Evolutionary conservation across 2,797 vertebrate genomes (phyloP).

Genomic region (Acrossocheilus fasciatus): DNA sequence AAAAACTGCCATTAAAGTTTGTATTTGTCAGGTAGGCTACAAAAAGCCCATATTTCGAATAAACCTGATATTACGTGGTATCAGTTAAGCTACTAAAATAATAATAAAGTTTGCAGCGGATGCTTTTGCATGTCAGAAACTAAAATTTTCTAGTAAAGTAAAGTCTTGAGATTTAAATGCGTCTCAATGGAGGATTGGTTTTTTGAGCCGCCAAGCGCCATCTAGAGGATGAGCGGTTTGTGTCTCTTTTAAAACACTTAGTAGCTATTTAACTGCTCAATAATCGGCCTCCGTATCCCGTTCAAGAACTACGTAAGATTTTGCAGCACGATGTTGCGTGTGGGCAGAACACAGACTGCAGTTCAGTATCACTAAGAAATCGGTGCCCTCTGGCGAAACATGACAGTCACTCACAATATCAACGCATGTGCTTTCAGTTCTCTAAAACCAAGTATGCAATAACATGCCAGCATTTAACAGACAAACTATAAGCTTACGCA

Average conservation of each 20-base stretch:
- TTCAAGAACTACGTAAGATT: constrained; percentile 39
- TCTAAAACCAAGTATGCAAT: not conserved
- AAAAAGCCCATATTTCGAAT: not conserved
- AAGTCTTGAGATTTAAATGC: not conserved
- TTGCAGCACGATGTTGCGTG: constrained; percentile 56
- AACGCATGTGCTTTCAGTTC: not conserved
- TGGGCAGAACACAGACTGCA: constrained; percentile 57
- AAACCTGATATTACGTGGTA: not conserved
- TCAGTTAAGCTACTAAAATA: not conserved
- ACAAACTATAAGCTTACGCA: not conserved
- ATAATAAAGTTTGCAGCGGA: not conserved
- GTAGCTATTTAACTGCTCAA: not conserved
- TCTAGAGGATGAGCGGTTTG: not conserved
- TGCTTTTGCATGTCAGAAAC: not conserved
- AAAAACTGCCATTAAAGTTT: not conserved
- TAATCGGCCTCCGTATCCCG: constrained; percentile 25
- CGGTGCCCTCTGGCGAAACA: not conserved
- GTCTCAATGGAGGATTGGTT: not conserved
- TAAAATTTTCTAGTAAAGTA: not conserved
- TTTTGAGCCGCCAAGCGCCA: constrained; percentile 7
- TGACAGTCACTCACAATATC: not conserved
- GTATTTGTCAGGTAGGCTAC: not conserved
- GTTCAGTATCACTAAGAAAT: constrained; percentile 19
- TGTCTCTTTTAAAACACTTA: not conserved
- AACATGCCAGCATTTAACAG: not conserved